Conservation (phyloP, 2,113 vertebrate species). For the Perca flavescens region DNA sequence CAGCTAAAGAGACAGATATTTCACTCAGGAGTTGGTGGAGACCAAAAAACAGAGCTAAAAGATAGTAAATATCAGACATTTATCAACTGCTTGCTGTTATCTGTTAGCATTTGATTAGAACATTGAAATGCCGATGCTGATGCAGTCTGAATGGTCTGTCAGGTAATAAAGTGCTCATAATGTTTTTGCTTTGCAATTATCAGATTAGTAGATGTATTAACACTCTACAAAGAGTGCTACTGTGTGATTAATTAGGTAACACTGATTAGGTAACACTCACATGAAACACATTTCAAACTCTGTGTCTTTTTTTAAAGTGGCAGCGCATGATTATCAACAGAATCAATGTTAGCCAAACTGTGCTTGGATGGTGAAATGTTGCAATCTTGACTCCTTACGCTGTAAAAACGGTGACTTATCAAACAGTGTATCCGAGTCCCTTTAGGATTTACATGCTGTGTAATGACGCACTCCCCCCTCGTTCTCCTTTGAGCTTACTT, state of each 20-base stretch:
- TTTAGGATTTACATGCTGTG: conserved; percentile 43
- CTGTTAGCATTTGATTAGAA: not conserved
- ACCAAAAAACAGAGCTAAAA: not conserved
- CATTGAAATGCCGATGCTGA: not conserved
- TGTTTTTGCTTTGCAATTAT: not conserved
- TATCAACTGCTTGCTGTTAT: too few relatives aligned
- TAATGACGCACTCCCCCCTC: conserved; percentile 58
- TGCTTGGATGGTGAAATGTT: conserved; percentile 44
- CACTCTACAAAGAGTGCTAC: not conserved
- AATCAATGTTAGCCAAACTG: conserved; percentile 25
- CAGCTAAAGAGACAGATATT: too few relatives aligned
- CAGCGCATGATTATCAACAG: conserved; percentile 1
- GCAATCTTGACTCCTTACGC: conserved; percentile 34
- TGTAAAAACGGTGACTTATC: conserved; percentile 58
- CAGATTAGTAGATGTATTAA: not conserved
- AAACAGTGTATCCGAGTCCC: conserved; percentile 46
- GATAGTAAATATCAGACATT: too few relatives aligned
- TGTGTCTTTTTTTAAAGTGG: conserved; percentile 1
- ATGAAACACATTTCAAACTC: conserved; percentile 26
- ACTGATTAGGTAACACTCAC: not conserved
- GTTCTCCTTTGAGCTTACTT: conserved; percentile 68
- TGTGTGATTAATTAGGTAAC: not conserved
- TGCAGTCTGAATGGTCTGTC: not conserved
- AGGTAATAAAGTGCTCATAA: not conserved
- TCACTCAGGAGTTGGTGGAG: too few relatives aligned